Evolutionary conservation across 2,888 invertebrate genomes (phyloP).

Genomic region (Oscheius sp.): DNA sequence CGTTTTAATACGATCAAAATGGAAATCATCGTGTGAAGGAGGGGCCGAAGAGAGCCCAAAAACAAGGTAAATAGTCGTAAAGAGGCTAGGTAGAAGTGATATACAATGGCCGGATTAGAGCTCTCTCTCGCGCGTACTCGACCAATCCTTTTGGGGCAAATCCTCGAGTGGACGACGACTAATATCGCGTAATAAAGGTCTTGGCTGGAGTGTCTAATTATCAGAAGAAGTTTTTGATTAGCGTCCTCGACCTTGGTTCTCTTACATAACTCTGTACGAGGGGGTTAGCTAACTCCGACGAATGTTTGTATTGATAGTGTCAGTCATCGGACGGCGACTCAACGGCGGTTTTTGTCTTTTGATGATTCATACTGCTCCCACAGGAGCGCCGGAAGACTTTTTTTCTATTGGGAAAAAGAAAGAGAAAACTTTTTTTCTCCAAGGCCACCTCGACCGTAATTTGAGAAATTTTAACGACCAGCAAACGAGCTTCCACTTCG

Average conservation of each 20-base stretch:
- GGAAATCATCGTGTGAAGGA: slow-evolving; percentile 9
- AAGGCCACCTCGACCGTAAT: not conserved
- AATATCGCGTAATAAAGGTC: not conserved
- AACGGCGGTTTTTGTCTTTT: slow-evolving; percentile 5
- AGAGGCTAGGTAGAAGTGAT: slow-evolving; percentile 12
- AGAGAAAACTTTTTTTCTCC: not conserved
- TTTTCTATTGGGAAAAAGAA: not conserved
- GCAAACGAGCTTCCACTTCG: slow-evolving; percentile 14
- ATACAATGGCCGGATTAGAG: slow-evolving; percentile 11
- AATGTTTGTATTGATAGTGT: not conserved
- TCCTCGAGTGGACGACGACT: slow-evolving; percentile 3
- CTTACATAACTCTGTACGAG: not conserved
- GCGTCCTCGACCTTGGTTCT: not conserved
- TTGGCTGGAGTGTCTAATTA: not conserved
- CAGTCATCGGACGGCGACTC: slow-evolving; percentile 18
- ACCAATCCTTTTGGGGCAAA: not conserved
- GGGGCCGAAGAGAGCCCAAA: not conserved
- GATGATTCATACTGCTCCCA: slow-evolving; percentile 1
- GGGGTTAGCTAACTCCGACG: no score
- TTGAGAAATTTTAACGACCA: slow-evolving; percentile 15
- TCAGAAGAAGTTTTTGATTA: no score
- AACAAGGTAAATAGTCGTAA: slow-evolving; percentile 22
- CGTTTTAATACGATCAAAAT: not conserved
- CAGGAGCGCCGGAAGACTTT: no score
- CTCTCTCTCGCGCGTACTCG: not conserved